Conservation (phyloP, 2,797 vertebrate genomes). For the Alouatta caraya region DNA sequence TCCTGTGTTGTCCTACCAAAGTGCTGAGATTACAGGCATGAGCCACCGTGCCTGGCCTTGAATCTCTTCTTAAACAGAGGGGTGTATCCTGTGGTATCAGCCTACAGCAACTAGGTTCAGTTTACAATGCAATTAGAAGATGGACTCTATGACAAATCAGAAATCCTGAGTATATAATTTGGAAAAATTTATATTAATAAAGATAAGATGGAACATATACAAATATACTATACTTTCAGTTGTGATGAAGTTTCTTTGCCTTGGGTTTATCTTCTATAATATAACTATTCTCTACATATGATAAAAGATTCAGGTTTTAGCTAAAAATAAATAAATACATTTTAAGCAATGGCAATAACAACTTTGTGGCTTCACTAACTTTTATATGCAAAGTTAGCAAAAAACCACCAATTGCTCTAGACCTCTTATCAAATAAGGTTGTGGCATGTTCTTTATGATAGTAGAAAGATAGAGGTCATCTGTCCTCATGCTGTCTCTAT, state of each 20-base stretch:
- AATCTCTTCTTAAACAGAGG: not conserved
- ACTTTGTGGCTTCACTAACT: not conserved
- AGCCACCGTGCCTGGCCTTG: not conserved
- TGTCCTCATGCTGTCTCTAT: not conserved
- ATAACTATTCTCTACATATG: not conserved
- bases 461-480: not conserved
- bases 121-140: not conserved
- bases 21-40: too few species aligned
- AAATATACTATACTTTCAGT: not conserved
- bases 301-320: not conserved
- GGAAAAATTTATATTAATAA: not conserved
- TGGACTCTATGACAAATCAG: not conserved
- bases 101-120: not conserved
- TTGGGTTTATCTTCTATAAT: not conserved
- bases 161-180: not conserved
- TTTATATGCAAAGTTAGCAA: not conserved
- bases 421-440: not conserved
- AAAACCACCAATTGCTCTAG: not conserved
- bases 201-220: not conserved
- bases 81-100: not conserved
- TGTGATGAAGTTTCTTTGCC: not conserved
- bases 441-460: not conserved
- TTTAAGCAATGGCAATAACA: not conserved
- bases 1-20: too few species aligned
- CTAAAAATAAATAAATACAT: not conserved